Evolutionary conservation across 37 sponge, comb jelly and placozoan genomes (phyloP).

Genomic region (Beroe forskalii): DNA sequence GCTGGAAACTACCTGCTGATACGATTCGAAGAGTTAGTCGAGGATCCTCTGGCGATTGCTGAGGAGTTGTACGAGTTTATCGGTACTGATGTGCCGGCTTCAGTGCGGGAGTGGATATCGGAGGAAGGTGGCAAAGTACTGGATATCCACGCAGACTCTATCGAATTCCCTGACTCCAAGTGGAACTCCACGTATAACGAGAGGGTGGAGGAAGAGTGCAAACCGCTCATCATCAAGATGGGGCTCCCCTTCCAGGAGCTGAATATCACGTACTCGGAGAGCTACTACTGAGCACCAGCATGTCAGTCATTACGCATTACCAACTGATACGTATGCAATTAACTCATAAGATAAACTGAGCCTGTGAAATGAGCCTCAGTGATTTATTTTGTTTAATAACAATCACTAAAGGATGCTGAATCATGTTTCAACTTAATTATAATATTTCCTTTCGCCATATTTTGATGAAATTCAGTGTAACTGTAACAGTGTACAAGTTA

Average conservation of each 20-base stretch:
- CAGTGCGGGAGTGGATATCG: neutral
- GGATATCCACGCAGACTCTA: neutral
- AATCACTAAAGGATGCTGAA: too few relatives aligned
- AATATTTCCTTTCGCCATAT: too few relatives aligned
- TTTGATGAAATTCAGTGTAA: too few relatives aligned
- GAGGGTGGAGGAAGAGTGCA: conserved; percentile 33
- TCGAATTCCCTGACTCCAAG: neutral
- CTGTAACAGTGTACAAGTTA: too few relatives aligned
- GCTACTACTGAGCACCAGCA: conserved; percentile 57
- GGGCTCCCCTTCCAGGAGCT: conserved; percentile 28
- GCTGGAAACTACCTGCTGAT: conserved; percentile 16
- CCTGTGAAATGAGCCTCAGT: too few relatives aligned
- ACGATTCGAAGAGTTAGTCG: conserved; percentile 2
- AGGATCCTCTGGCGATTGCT: conserved; percentile 13
- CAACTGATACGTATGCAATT: too few relatives aligned
- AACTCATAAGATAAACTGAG: too few relatives aligned
- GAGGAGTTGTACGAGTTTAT: conserved; percentile 58
- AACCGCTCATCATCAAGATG: conserved; percentile 59
- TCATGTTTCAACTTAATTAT: too few relatives aligned
- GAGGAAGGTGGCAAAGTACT: neutral
- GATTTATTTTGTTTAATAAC: too few relatives aligned
- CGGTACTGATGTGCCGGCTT: neutral
- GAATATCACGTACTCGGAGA: conserved; percentile 21
- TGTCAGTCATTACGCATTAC: too few relatives aligned
- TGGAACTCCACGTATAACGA: neutral